Conservation (phyloP, 2,888 invertebrate species). For the Drosophila yooni region DNA sequence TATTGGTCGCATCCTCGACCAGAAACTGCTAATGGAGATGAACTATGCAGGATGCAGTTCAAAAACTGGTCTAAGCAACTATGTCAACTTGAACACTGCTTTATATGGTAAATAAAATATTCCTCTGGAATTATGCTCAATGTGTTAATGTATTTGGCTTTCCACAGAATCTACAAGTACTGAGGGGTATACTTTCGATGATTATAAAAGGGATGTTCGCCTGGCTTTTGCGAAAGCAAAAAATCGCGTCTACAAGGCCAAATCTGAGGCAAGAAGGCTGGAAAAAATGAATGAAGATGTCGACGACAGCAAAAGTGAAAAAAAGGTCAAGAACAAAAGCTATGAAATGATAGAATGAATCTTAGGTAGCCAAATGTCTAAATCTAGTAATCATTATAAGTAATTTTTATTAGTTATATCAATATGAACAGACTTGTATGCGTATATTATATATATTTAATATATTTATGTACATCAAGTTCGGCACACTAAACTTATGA, state of each 20-base stretch:
- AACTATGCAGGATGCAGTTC: slow-evolving; percentile 40
- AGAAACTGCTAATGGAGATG: slow-evolving; percentile 45
- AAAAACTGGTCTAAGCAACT: slow-evolving; percentile 42
- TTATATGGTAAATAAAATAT: slow-evolving; percentile 36
- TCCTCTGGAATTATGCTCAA: not conserved
- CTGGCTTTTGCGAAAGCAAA: slow-evolving; percentile 44
- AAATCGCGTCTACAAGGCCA: slow-evolving; percentile 49
- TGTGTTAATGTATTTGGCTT: not conserved
- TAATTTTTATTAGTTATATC: not conserved
- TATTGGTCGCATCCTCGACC: slow-evolving; percentile 45
- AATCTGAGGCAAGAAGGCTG: slow-evolving; percentile 21
- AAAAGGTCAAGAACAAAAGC: not conserved
- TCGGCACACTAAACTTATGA: not conserved
- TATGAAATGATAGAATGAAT: slow-evolving; percentile 13
- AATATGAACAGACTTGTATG: not conserved
- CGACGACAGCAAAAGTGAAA: slow-evolving; percentile 1
- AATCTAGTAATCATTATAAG: not conserved
- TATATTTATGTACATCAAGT: not conserved
- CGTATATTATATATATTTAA: not conserved
- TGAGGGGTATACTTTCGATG: slow-evolving; percentile 47
- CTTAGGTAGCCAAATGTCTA: slow-evolving; percentile 1
- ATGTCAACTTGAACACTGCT: slow-evolving; percentile 44
- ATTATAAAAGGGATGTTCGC: slow-evolving; percentile 44
- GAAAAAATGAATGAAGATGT: slow-evolving; percentile 19
- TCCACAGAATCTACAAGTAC: slow-evolving; percentile 40